Percentiles rank a stretch among this genome's conserved stretches.
Evolutionary conservation across 92 coral and sea anemone species (phyloP).

Genomic region (Epizoanthus illoricatus): DNA sequence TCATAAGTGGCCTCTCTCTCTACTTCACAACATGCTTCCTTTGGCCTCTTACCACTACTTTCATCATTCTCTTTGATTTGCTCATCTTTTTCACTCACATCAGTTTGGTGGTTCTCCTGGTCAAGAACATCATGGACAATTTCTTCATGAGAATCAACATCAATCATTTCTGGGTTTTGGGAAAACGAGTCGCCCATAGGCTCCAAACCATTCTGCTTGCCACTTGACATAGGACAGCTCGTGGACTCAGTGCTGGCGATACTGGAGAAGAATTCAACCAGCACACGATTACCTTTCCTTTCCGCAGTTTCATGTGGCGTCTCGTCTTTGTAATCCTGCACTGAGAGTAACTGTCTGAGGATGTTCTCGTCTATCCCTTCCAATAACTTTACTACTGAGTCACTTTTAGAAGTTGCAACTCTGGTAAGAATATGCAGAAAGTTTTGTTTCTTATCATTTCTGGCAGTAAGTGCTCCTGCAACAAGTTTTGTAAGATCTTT

Average conservation of each 20-base stretch:
- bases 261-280: background rate
- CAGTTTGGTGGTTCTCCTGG: background rate
- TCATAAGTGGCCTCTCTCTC: too few species aligned
- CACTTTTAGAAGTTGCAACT: conserved; percentile 4
- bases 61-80: too few species aligned
- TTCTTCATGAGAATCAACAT: background rate
- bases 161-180: conserved; percentile 19
- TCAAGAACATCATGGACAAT: background rate
- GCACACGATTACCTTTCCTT: background rate
- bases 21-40: too few species aligned
- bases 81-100: too few species aligned
- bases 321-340: conserved; percentile 28
- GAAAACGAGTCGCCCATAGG: background rate
- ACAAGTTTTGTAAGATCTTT: background rate
- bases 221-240: background rate
- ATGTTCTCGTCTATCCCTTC: background rate
- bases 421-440: conserved; percentile 30
- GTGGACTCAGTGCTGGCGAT: background rate
- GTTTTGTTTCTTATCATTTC: conserved; percentile 28
- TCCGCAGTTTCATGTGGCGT: conserved; percentile 34
- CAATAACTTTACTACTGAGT: conserved; percentile 11
- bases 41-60: too few species aligned
- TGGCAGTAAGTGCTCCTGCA: conserved; percentile 1
- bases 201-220: background rate
- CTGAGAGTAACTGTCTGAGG: conserved; percentile 8